These are phyloP conservation scores for Empidonax alnorum DNA, from an alignment of 2,113 vertebrate genomes.

Conservation along the genomic window DNA sequence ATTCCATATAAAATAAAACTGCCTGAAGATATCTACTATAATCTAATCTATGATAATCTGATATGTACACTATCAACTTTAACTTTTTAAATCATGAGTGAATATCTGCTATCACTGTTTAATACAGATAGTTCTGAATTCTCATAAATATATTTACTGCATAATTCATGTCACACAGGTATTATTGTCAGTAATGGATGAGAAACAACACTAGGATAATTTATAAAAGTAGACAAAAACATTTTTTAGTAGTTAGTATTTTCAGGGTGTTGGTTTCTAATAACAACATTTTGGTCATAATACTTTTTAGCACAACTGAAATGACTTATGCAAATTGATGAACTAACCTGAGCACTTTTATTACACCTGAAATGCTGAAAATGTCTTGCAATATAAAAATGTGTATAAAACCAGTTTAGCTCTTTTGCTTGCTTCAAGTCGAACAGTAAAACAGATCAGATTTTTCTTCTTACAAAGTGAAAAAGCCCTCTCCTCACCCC, in stretches of 20 bases:
- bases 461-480: background rate
- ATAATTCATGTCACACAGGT: slow-evolving; percentile 17
- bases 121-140: slow-evolving; percentile 27
- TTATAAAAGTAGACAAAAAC: background rate
- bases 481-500: background rate
- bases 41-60: slow-evolving; percentile 27
- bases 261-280: slow-evolving; percentile 19
- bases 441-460: background rate
- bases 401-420: background rate
- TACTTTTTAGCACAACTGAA: slow-evolving; percentile 16
- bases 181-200: slow-evolving; percentile 27
- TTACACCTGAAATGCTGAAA: background rate
- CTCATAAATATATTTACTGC: slow-evolving; percentile 46
- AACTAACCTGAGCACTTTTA: background rate
- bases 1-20: slow-evolving; percentile 24
- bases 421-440: background rate
- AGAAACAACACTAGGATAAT: background rate
- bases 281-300: slow-evolving; percentile 23
- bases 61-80: background rate
- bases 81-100: background rate
- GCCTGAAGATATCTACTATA: background rate
- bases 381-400: background rate
- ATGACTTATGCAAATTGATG: background rate
- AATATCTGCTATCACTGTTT: slow-evolving; percentile 29
- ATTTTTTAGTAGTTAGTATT: slow-evolving; percentile 15